Evolutionary conservation across 2,888 invertebrate genomes (phyloP), one percentile per base, ranked within the genome.

Genomic region (Phytoseiulus persimilis): DNA sequence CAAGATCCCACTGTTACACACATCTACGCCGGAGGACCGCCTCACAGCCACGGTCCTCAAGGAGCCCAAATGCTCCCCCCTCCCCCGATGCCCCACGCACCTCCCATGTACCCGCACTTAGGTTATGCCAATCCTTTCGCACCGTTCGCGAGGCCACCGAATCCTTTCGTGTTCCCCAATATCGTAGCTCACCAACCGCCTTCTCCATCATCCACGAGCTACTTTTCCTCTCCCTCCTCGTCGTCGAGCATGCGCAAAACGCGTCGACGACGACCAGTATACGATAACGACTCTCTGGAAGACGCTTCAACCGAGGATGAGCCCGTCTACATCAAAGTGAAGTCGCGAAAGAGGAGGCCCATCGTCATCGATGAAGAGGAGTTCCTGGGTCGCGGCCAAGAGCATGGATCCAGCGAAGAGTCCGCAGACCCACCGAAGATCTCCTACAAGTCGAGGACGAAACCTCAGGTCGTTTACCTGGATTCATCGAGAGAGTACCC

Each of bases 351-450:
- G 32, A 11, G 87, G 6, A 32, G 87, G 31, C 87, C 87, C 9
- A 87, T 87, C 45, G 87, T 87, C 87, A 87, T 87, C 32, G 87
- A 87, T 23, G 87, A 87, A n/a, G 87, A 87, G 6, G 87, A 87
- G 9, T 45, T 87, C 6, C 33, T 87, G n/a, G 87, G 87, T 32
- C 87, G 87, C n/a, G 87, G 32, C 39, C 87, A 87, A n/a, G 45
- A 87, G 9, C 39, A 45, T n/a, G 87, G 3, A 0, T 87, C 87
- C n/a, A 87, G 87, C 18, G 87, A 87, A 45, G 87, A 87, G 33
- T 6, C n/a, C 87, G 32, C 32, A 6, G 87, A 87, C 9, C 28
- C 28, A 9, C 33, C 87, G 32, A 87, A 87, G 45, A n/a, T 87
- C 33, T 87, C 87, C n/a, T 87, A 33, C 87, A 87, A 87, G 33